These are phyloP conservation scores for Teleopsis dalmanni DNA, from an alignment of 1,140 invertebrate genomes.

Conservation along the genomic window DNA sequence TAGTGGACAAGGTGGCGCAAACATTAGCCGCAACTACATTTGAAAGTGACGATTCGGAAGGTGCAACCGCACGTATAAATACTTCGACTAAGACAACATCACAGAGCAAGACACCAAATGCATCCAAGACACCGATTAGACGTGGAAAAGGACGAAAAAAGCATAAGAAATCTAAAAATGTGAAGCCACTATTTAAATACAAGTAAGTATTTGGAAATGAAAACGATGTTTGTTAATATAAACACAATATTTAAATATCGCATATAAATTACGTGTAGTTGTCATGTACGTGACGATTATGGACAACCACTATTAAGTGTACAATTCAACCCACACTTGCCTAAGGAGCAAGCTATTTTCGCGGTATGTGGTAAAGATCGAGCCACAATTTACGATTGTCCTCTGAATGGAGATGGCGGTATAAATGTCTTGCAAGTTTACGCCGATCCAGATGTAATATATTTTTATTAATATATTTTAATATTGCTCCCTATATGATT, in stretches of 20 bases:
- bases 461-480: no score
- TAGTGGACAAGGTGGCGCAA: no score
- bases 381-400: conserved; percentile 89
- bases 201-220: conserved; percentile 49
- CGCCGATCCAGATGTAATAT: conserved; percentile 83
- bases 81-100: conserved; percentile 78
- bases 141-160: conserved; percentile 60
- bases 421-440: conserved; percentile 86
- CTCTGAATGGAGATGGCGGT: conserved; percentile 49
- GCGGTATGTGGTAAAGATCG: conserved; percentile 92
- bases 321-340: conserved; percentile 83
- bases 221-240: not conserved
- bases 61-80: conserved; percentile 78
- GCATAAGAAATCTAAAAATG: no score
- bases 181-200: conserved; percentile 73
- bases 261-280: conserved; percentile 53
- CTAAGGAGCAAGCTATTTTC: conserved; percentile 82
- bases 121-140: conserved; percentile 55
- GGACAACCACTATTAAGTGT: conserved; percentile 87
- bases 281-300: conserved; percentile 85
- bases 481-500: no score
- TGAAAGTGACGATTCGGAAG: conserved; percentile 40
- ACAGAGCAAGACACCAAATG: conserved; percentile 79
- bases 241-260: no score
- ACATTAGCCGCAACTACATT: no score